Evolutionary conservation across 2,888 invertebrate species (phyloP), one percentile per base, ranked within the genome.

Genomic region (Leptopterna dolabrata): DNA sequence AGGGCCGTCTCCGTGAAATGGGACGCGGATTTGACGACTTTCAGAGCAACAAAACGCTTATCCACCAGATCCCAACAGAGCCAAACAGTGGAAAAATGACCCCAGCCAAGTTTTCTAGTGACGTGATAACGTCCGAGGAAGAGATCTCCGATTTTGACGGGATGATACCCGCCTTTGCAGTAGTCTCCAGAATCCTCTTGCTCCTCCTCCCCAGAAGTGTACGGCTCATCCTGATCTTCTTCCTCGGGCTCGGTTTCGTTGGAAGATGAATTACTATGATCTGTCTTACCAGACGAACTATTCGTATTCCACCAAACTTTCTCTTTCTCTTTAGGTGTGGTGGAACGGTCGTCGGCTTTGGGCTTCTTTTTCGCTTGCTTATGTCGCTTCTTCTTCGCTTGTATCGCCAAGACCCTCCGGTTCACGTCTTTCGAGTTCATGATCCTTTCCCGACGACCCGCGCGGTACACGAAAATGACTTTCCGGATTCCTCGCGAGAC

Each of bases 21-120:
- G 91, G 97, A 96, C 87, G 99, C 99, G 91, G 99, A 99, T 93
- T 99, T 99, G 86, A 99, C 99, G 90, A 99, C 98, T 94, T 99
- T 99, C 91, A 99, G 94, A 87, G 99, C 99, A 90, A 98, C 99
- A 93, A 99, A 99, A 90, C 97, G 94, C 92, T 97, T 97, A 91
- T 96, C 97, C 91, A 92, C 89, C 80, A 95, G 94, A 93, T 99
- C 99, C 99, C 99, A 99, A 93, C 98, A 98, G 90, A 99, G 95
- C 99, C 99, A 99, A 71, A 99, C 99, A 11, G 99, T 99, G 81
- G 99, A 99, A 93, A 99, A 99, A 93, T 99, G 99, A 89, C 99
- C 99, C 98, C 98, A 98, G 89, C 99, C 97, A 92, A 98, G 94
- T 94, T 99, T 96, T 91, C 99, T 95, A 90, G 99, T 97, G 91